These are phyloP conservation scores for Drosophila buzzatii DNA, from an alignment of 2,888 invertebrate genomes.

Conservation along the genomic window DNA sequence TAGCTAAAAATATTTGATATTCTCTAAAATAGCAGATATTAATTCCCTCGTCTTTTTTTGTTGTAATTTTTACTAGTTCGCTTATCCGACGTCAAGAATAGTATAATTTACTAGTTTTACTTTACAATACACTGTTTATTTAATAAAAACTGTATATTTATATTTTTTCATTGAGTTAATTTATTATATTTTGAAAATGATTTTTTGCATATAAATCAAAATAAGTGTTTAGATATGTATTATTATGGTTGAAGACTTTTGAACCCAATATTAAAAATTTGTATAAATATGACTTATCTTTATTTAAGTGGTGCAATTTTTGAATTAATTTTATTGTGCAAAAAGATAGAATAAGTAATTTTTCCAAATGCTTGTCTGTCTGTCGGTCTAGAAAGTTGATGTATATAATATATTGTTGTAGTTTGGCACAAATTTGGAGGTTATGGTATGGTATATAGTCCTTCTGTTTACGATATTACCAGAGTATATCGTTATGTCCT, in stretches of 20 bases:
- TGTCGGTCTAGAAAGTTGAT: too few relatives aligned
- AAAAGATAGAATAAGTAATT: neutral
- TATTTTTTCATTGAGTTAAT: constrained; percentile 28
- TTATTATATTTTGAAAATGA: constrained; percentile 40
- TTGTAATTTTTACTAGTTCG: neutral
- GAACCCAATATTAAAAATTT: neutral
- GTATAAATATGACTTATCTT: neutral
- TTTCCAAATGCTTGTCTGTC: neutral
- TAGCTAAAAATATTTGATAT: too few relatives aligned
- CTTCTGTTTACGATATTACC: neutral
- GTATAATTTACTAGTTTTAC: neutral
- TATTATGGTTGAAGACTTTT: neutral
- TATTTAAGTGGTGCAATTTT: constrained; percentile 8
- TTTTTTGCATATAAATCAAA: constrained; percentile 29
- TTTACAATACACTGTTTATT: neutral
- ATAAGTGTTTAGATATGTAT: constrained; percentile 13
- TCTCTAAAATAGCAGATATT: neutral
- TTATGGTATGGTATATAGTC: neutral
- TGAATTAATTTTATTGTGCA: neutral
- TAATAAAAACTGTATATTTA: neutral
- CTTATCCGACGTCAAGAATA: neutral
- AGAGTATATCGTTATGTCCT: neutral
- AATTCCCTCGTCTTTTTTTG: neutral
- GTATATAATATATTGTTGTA: too few relatives aligned
- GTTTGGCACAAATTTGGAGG: neutral